Base-by-base conservation (phyloP, 2,797 vertebrate species). In the Myoxocephalus aenaeus region DNA sequence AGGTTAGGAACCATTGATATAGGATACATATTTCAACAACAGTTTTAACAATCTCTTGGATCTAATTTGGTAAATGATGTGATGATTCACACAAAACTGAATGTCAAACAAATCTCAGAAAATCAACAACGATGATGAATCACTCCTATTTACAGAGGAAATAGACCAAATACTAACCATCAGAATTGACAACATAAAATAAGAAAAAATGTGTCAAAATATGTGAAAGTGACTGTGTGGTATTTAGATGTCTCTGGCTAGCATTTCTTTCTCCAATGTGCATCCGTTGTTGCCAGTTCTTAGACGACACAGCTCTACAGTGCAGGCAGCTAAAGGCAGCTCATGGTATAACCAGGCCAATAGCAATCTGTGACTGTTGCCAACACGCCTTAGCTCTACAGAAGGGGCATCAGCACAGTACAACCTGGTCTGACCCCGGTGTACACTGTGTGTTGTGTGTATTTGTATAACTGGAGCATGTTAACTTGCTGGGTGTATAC, bases 401-500 rank as follows among this genome's bases (percentile, higher is more conserved):
- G 84, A 91, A 85, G 83, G 86, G 86, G 78, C 84, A 89, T 84
- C 80, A 73, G 87, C 87, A 70, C 82, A 86, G 77, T 86, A 85
- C 85, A 86, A 90, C 88, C 84, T 92, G 91, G 67, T 87, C 87
- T 85, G 86, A 89, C 87, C 87, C 85, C 67, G 70, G 82, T 82
- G 81, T 78, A 69, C 36, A 38, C 75, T 73, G 67, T 65, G 77
- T 77, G 73, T 80, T 81, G 68, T 89, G 87, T 87, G 92, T 88
- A 84, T 90, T 91, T 91, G 89, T 89, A 85, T 86, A 93, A 92
- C 84, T 92, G 86, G 91, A 92, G 91, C 92, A 87, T 90, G 88
- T 89, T 90, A 94, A 93, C 82, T 86, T 84, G 81, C 73, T 73
- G 85, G 69, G 82, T 91, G 84, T 86, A 84, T 86, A 80, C 84